A percentile compares a stretch with the other conserved stretches of the same genome.
phyloP scores from a whole-genome alignment of 2,113 vertebrate genomes.

The Herpetotheres cachinnans region DNA sequence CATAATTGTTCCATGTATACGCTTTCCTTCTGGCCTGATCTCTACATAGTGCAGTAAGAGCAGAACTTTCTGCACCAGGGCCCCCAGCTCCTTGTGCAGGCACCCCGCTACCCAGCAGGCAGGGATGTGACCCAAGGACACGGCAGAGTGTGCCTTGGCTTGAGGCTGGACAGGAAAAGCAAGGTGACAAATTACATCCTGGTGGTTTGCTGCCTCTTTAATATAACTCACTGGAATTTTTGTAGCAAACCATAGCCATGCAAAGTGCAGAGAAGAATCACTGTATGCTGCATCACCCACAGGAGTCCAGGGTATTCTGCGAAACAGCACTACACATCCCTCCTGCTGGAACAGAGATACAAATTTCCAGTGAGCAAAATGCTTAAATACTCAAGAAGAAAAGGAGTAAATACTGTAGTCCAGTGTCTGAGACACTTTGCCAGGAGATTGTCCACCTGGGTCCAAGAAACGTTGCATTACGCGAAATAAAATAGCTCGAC shows the following conservation, averaged over 20 bases:
- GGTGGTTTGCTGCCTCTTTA: neutral
- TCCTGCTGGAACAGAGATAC: accelerated
- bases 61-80: neutral
- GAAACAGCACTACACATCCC: neutral
- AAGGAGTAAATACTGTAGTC: neutral
- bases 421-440: neutral
- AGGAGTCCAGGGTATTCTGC: neutral
- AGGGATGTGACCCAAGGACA: neutral
- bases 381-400: neutral
- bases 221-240: neutral
- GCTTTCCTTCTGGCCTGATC: neutral
- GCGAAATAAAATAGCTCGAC: neutral
- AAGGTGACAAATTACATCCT: neutral
- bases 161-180: neutral
- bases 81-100: neutral
- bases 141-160: neutral
- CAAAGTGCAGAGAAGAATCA: neutral
- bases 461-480: neutral
- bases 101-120: neutral
- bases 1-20: neutral
- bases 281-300: neutral
- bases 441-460: neutral
- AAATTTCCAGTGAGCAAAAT: neutral
- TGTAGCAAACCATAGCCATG: neutral
- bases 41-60: neutral